Conservation (phyloP, 37 sponge, comb jelly and placozoan species). For the Geodia barretti region DNA sequence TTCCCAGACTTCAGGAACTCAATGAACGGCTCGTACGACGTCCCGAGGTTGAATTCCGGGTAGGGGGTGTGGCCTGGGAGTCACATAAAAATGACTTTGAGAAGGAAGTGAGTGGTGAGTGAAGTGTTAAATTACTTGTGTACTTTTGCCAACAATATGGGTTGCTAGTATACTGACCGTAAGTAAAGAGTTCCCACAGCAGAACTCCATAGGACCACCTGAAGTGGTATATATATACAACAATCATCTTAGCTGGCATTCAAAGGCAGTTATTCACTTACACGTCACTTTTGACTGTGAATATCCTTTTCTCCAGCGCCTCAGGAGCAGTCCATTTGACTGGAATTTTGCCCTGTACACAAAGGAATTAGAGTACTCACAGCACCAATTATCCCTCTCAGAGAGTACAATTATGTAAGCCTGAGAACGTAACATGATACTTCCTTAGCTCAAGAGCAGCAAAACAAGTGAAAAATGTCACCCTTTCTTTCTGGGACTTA, state of each 20-base stretch:
- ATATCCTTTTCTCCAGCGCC: constrained; percentile 38
- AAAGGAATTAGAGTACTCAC: too few species aligned
- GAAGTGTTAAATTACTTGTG: neutral
- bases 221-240: neutral
- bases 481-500: neutral
- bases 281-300: constrained; percentile 74
- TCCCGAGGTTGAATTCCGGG: constrained; percentile 14
- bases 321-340: constrained; percentile 82
- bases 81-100: too few species aligned
- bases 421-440: too few species aligned
- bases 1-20: constrained; percentile 56
- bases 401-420: too few species aligned
- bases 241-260: neutral
- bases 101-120: too few species aligned
- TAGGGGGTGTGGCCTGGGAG: constrained; percentile 53
- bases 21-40: constrained; percentile 25
- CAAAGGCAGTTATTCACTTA: constrained; percentile 24
- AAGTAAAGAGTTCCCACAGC: constrained; percentile 76
- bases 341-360: constrained; percentile 52
- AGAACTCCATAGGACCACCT: constrained; percentile 83
- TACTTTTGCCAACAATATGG: neutral
- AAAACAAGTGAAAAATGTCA: too few species aligned
- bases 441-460: too few species aligned
- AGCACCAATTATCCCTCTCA: too few species aligned
- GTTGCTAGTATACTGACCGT: constrained; percentile 71